Percentiles rank a stretch among this genome's conserved stretches.
phyloP scores from a whole-genome alignment of 2,797 vertebrate species.

The Phoxinus dragarum region DNA sequence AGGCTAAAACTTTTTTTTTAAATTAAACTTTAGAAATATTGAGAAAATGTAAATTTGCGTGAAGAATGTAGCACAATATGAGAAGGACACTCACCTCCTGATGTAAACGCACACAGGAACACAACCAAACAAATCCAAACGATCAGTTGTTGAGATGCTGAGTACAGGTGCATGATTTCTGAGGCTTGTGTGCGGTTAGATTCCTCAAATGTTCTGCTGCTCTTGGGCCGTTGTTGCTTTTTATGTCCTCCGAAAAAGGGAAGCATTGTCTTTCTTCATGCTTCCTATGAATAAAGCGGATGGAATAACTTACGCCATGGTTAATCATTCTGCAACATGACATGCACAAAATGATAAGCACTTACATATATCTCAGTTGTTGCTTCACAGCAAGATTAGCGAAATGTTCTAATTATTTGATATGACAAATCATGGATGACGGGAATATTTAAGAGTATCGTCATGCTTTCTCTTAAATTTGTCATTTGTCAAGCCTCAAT shows the following conservation, averaged over 20 bases:
- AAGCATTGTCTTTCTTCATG: constrained; percentile 38
- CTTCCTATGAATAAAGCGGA: constrained; percentile 21
- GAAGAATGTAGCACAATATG: neutral
- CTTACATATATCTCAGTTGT: neutral
- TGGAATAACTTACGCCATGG: constrained; percentile 46
- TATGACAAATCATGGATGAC: neutral
- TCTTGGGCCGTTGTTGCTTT: neutral
- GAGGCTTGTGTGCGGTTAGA: neutral
- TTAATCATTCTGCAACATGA: constrained; percentile 27
- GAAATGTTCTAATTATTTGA: neutral
- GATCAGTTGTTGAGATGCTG: constrained; percentile 22
- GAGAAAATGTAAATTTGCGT: neutral
- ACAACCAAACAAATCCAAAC: constrained; percentile 8
- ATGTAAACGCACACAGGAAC: constrained; percentile 35
- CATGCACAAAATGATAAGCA: neutral
- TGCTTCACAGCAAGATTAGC: neutral
- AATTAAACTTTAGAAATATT: too few species aligned
- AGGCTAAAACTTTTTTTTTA: neutral
- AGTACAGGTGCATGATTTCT: constrained; percentile 32
- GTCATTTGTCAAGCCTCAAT: neutral
- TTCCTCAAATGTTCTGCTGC: neutral
- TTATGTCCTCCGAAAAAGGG: constrained; percentile 36
- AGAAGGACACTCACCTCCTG: constrained; percentile 50
- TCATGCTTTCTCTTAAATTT: neutral
- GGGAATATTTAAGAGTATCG: neutral